Base-by-base conservation (phyloP, 2,113 vertebrate genomes). In the Rutilus rutilus region DNA sequence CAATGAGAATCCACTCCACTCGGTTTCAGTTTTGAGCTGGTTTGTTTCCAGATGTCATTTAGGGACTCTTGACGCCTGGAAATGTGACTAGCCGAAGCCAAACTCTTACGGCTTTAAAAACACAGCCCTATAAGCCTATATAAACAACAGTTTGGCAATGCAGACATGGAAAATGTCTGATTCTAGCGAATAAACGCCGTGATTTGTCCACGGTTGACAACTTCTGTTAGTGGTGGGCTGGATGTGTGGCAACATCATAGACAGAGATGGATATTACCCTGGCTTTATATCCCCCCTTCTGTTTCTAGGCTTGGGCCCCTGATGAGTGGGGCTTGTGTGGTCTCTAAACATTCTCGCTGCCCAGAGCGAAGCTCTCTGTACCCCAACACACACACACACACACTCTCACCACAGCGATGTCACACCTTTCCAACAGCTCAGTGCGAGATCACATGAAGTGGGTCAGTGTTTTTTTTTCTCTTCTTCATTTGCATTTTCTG, bases 381-480 rank as follows among this genome's bases (percentile, higher is more conserved):
- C 89, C 88, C 93, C 87, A 81, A 91, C 91, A 88, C 90, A 93
- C 92, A 93, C 90, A 93, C 90, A 93, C 93, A 95, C 92, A 90
- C 92, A 94, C 92, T 92, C 90, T 92, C 93, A 93, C 89, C 90
- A 89, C 89, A 91, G 85, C 92, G 92, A 95, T 96, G 95, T 94
- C 94, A 90, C 94, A 95, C 92, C 93, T 94, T 93, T 92, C 94
- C 90, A 94, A 93, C 95, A 95, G 85, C 93, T 91, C 92, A 91
- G 93, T 94, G 87, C 94, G 94, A 92, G 94, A 94, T 89, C 94
- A 95, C 93, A 95, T 95, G 94, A 96, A 96, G 93, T 96, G 95
- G 95, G 95, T 95, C 92, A 95, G 94, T 95, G 90, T 87, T 92
- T 91, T 90, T 90, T 86, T 86, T 88, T 86, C 39, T 77, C 81